A percentile compares a stretch with the other conserved stretches of the same genome.
Evolutionary conservation across 2,113 vertebrate genomes (phyloP).

Genomic region (Ariopsis seemanni): DNA sequence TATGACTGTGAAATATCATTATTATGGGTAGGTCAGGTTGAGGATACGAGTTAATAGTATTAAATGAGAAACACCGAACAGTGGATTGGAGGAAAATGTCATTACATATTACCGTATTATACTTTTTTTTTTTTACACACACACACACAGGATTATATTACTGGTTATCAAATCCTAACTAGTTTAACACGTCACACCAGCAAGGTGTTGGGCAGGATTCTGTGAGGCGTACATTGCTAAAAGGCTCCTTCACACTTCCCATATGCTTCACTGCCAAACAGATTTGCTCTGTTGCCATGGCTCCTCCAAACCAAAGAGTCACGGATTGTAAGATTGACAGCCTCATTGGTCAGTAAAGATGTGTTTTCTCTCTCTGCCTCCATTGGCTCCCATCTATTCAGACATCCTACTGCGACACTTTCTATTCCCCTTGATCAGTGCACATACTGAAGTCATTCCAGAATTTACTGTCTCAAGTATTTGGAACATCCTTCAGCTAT

Average conservation of each 20-base stretch:
- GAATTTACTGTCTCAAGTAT: background rate
- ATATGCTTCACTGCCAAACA: constrained; percentile 17
- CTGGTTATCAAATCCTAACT: background rate
- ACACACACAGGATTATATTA: background rate
- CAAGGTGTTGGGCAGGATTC: background rate
- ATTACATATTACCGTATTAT: no score
- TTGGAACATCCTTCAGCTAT: background rate
- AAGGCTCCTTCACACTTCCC: constrained; percentile 19
- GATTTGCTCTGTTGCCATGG: constrained; percentile 50
- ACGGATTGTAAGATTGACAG: constrained; percentile 26
- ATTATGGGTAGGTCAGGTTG: background rate
- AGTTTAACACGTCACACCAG: background rate
- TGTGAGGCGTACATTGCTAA: constrained; percentile 1
- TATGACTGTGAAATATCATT: background rate
- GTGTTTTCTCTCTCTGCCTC: constrained; percentile 10
- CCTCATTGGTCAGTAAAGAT: constrained; percentile 35
- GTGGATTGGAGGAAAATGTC: background rate
- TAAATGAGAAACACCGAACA: background rate
- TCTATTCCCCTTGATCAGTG: background rate
- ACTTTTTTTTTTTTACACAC: background rate
- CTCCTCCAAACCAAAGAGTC: constrained; percentile 1
- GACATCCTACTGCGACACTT: constrained; percentile 8
- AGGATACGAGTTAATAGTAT: background rate
- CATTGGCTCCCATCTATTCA: background rate
- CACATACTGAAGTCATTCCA: background rate